These are phyloP conservation scores for Channa maculata DNA, from an alignment of 2,113 vertebrate genomes.

Conservation along the genomic window DNA sequence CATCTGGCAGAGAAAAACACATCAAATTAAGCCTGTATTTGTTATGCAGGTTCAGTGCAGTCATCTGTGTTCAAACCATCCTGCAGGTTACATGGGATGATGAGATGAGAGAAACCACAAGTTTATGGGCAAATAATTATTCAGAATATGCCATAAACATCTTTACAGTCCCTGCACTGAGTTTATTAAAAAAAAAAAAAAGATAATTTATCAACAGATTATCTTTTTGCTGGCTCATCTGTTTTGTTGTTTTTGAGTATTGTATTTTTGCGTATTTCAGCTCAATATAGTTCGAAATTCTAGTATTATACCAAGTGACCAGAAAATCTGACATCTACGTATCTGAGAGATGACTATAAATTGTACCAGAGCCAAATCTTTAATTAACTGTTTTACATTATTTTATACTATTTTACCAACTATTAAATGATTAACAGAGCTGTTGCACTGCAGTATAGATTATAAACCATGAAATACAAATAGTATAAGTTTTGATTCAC, in stretches of 20 bases:
- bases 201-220: not conserved
- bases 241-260: too few relatives aligned
- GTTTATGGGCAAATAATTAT: not conserved
- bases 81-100: not conserved
- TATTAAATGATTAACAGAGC: not conserved
- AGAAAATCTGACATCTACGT: too few relatives aligned
- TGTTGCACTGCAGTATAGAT: not conserved
- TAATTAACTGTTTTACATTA: too few relatives aligned
- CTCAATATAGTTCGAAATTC: too few relatives aligned
- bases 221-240: not conserved
- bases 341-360: too few relatives aligned
- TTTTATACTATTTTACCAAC: too few relatives aligned
- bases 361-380: too few relatives aligned
- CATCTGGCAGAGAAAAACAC: slow-evolving; percentile 4
- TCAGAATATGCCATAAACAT: not conserved
- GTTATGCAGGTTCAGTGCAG: slow-evolving; percentile 3
- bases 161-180: not conserved
- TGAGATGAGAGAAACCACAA: not conserved
- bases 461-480: too few relatives aligned
- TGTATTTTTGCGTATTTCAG: too few relatives aligned
- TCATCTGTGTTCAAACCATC: not conserved
- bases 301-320: too few relatives aligned
- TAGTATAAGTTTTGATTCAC: too few relatives aligned
- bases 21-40: slow-evolving; percentile 6
- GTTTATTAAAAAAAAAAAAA: not conserved